Conservation (phyloP, 2,113 vertebrate genomes). For the Sinocyclocheilus anshuiensis region DNA sequence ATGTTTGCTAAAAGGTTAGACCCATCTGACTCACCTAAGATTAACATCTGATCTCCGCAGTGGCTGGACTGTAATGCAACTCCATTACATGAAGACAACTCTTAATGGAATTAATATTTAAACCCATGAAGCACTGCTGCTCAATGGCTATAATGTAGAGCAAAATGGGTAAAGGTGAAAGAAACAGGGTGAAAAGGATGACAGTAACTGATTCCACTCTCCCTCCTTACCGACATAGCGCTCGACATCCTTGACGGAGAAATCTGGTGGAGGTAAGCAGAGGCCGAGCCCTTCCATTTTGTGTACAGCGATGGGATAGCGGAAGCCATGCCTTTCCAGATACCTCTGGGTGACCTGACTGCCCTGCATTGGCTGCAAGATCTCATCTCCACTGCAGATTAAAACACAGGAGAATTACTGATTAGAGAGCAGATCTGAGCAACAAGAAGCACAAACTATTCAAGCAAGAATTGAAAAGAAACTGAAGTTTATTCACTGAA, state of each 20-base stretch:
- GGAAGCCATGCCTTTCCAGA: slow-evolving; percentile 93
- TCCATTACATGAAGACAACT: slow-evolving; percentile 27
- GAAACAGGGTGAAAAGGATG: not conserved
- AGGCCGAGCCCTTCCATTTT: slow-evolving; percentile 93
- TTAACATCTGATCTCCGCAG: not conserved
- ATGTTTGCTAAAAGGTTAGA: slow-evolving; percentile 40
- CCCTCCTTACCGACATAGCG: slow-evolving; percentile 89
- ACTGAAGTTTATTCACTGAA: too few relatives aligned
- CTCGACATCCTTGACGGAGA: slow-evolving; percentile 93
- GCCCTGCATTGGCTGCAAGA: slow-evolving; percentile 89
- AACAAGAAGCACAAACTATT: too few relatives aligned
- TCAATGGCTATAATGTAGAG: not conserved
- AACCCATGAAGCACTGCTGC: slow-evolving; percentile 1
- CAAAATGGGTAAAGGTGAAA: not conserved
- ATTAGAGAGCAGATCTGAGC: too few relatives aligned
- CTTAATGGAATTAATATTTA: slow-evolving; percentile 39
- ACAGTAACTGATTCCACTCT: not conserved
- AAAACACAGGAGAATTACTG: not conserved
- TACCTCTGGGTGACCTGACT: slow-evolving; percentile 90
- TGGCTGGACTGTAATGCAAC: slow-evolving; percentile 13
- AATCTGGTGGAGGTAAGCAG: slow-evolving; percentile 84
- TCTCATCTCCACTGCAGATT: slow-evolving; percentile 86
- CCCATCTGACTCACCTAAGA: slow-evolving; percentile 24
- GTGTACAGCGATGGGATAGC: slow-evolving; percentile 86
- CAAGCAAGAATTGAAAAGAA: too few relatives aligned